Conservation (phyloP, 2,888 invertebrate genomes). For the Oligia latruncula region DNA sequence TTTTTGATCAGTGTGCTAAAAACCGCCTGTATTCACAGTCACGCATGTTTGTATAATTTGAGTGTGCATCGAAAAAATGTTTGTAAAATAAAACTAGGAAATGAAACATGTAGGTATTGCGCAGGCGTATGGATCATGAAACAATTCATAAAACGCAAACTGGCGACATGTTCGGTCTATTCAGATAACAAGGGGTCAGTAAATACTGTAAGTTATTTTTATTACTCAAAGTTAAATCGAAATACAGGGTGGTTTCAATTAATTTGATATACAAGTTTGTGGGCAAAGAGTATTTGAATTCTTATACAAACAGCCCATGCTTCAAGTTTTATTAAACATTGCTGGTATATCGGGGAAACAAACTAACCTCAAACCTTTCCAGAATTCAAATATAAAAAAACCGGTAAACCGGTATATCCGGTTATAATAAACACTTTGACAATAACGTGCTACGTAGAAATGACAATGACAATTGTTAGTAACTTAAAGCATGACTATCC, state of each 20-base stretch:
- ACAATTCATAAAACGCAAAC: slow-evolving; percentile 56
- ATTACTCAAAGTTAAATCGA: slow-evolving; percentile 59
- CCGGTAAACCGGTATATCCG: neutral
- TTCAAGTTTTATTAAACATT: slow-evolving; percentile 64
- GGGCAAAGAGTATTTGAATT: slow-evolving; percentile 58
- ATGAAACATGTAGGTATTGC: slow-evolving; percentile 30
- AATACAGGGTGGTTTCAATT: slow-evolving; percentile 83
- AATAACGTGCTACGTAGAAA: neutral
- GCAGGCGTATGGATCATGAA: slow-evolving; percentile 50
- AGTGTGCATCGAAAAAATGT: slow-evolving; percentile 13
- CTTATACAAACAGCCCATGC: slow-evolving; percentile 63
- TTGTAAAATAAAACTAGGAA: slow-evolving; percentile 3
- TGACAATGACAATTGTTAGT: neutral
- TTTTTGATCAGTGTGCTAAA: neutral
- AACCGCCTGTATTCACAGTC: slow-evolving; percentile 34
- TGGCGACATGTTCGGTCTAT: slow-evolving; percentile 61
- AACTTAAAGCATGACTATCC: slow-evolving; percentile 51
- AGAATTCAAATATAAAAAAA: slow-evolving; percentile 33
- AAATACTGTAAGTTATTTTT: slow-evolving; percentile 45
- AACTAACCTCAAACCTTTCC: slow-evolving; percentile 40
- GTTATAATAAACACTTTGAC: neutral
- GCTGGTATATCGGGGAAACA: slow-evolving; percentile 9
- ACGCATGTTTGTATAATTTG: slow-evolving; percentile 2
- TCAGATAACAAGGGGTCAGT: slow-evolving; percentile 38
- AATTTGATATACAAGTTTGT: slow-evolving; percentile 59